Percentiles rank a stretch among this genome's conserved stretches.
These are phyloP conservation scores for Drosophila serrata DNA, from an alignment of 1,140 invertebrate species.

Conservation along the genomic window DNA sequence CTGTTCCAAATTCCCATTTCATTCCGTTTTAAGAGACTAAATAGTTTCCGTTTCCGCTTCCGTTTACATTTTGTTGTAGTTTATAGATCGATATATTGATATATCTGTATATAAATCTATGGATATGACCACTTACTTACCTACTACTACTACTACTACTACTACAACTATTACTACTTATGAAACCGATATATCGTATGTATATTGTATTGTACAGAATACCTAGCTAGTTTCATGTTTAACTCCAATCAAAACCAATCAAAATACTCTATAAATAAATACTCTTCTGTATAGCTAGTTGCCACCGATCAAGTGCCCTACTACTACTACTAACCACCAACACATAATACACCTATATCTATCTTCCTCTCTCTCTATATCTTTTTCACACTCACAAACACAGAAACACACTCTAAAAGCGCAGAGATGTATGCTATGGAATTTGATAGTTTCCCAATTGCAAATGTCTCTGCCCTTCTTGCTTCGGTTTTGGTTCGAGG, in stretches of 20 bases:
- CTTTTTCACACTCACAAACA: conserved; percentile 13
- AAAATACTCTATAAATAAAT: conserved; percentile 42
- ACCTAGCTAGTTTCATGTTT: conserved; percentile 73
- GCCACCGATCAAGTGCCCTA: conserved; percentile 69
- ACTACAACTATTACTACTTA: conserved; percentile 32
- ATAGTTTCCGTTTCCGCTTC: conserved; percentile 19
- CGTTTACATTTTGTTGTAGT: conserved; percentile 72
- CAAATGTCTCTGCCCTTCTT: conserved; percentile 12
- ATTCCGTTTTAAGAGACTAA: conserved; percentile 3
- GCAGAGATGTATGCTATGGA: conserved; percentile 7
- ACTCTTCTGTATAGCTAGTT: conserved; percentile 66
- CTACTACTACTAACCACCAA: conserved; percentile 61
- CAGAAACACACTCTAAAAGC: conserved; percentile 8
- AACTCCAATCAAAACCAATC: conserved; percentile 50
- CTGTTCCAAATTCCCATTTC: neutral
- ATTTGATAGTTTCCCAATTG: neutral
- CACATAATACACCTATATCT: conserved; percentile 21
- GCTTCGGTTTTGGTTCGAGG: conserved; percentile 43
- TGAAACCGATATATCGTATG: conserved; percentile 59
- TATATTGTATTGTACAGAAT: conserved; percentile 76
- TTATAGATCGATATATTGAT: conserved; percentile 42
- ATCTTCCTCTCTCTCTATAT: neutral
- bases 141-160: conserved; percentile 14
- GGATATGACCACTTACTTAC: conserved; percentile 42
- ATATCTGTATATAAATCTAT: conserved; percentile 49